Percentiles rank a stretch among this genome's conserved stretches.
These are phyloP conservation scores for Enhydra lutris DNA, from an alignment of 2,113 vertebrate genomes.

Conservation along the genomic window DNA sequence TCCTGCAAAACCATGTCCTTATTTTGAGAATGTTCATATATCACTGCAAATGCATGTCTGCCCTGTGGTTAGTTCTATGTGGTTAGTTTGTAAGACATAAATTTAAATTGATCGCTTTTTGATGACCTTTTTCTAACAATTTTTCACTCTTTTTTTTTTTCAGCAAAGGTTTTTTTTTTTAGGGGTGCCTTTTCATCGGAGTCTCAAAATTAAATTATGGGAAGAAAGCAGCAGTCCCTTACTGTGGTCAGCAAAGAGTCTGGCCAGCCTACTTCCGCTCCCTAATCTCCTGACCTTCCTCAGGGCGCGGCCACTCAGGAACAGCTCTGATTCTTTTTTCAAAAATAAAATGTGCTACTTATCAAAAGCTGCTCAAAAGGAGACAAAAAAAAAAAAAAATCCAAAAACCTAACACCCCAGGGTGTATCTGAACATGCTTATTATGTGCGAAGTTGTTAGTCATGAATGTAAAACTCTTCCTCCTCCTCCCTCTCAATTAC, in stretches of 20 bases:
- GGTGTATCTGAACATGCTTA: constrained; percentile 73
- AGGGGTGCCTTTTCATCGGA: constrained; percentile 50
- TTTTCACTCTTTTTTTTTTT: constrained; percentile 42
- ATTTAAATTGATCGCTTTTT: constrained; percentile 66
- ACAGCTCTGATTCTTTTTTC: constrained; percentile 38
- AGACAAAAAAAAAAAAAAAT: constrained; percentile 68
- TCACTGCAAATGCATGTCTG: constrained; percentile 27
- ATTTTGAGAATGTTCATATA: constrained; percentile 28
- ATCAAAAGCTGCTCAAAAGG: constrained; percentile 65
- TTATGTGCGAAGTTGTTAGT: constrained; percentile 71
- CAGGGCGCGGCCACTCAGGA: constrained; percentile 42
- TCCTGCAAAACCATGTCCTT: background rate
- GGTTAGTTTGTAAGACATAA: constrained; percentile 57
- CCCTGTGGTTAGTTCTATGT: background rate
- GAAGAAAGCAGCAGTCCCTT: constrained; percentile 48
- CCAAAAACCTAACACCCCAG: constrained; percentile 70
- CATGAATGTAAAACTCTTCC: constrained; percentile 66
- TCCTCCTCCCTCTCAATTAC: constrained; percentile 61
- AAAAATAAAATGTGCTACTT: constrained; percentile 75
- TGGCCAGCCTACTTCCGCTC: constrained; percentile 68
- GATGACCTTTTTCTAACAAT: constrained; percentile 57
- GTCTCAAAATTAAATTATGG: constrained; percentile 56
- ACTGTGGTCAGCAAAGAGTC: constrained; percentile 56
- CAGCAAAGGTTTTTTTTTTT: constrained; percentile 8
- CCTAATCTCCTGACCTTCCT: constrained; percentile 74